Evolutionary conservation across 2,888 invertebrate species (phyloP).

Genomic region (Drosophila cognata): DNA sequence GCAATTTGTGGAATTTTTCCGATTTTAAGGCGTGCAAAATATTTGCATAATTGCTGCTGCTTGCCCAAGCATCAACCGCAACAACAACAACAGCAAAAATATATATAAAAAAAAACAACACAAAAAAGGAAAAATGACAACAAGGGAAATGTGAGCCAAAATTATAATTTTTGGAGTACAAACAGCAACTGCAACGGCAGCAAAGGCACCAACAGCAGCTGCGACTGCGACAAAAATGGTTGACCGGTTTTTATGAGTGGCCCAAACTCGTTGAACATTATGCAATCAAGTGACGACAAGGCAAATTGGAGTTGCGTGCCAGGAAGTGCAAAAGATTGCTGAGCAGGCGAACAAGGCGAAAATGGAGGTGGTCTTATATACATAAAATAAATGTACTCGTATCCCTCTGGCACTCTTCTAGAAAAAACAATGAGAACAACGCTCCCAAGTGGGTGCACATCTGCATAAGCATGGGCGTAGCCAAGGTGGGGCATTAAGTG

Average conservation of each 20-base stretch:
- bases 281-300: slow-evolving; percentile 79
- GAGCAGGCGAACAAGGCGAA: slow-evolving; percentile 26
- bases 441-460: slow-evolving; percentile 7
- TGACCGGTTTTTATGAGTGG: slow-evolving; percentile 58
- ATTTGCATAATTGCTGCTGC: slow-evolving; percentile 78
- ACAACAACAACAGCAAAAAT: slow-evolving; percentile 15
- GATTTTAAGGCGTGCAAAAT: slow-evolving; percentile 71
- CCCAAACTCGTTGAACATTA: slow-evolving; percentile 64
- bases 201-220: slow-evolving; percentile 37
- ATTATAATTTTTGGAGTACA: slow-evolving; percentile 54
- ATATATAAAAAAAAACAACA: too few relatives aligned
- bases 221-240: slow-evolving; percentile 32
- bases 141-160: slow-evolving; percentile 66
- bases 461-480: slow-evolving; percentile 1
- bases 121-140: slow-evolving; percentile 18
- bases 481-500: not conserved
- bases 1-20: slow-evolving; percentile 68
- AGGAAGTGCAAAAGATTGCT: slow-evolving; percentile 60
- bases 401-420: not conserved
- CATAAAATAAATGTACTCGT: slow-evolving; percentile 2
- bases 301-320: slow-evolving; percentile 76
- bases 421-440: not conserved
- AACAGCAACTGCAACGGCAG: slow-evolving; percentile 33
- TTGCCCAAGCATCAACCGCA: slow-evolving; percentile 56
- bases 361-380: slow-evolving; percentile 29